phyloP scores from a whole-genome alignment of 2,113 vertebrate species.

The Numenius arquata region DNA sequence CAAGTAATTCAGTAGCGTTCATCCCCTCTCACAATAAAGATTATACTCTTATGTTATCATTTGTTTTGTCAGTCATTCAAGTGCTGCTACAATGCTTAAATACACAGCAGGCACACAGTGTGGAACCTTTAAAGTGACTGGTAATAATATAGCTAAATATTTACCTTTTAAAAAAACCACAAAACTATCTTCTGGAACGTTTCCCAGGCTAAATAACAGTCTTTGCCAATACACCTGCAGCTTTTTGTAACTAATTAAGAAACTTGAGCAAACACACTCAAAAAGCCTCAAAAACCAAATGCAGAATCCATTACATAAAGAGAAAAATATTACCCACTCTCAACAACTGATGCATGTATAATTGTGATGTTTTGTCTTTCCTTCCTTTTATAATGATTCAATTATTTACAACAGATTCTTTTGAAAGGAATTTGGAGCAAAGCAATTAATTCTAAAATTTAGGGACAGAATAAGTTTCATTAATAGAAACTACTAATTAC shows the following conservation, averaged over 20 bases:
- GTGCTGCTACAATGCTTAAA: conserved; percentile 32
- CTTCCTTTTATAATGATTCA: conserved; percentile 14
- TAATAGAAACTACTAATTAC: not conserved
- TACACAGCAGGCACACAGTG: not conserved
- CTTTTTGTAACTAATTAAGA: conserved; percentile 74
- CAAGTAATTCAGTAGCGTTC: conserved; percentile 3
- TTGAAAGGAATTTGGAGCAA: conserved; percentile 31
- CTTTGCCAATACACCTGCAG: conserved; percentile 74
- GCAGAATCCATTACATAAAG: conserved; percentile 43
- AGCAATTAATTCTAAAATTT: not conserved
- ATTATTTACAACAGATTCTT: conserved; percentile 41
- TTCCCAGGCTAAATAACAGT: conserved; percentile 38
- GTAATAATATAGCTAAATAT: conserved; percentile 67
- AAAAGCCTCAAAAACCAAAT: conserved; percentile 61
- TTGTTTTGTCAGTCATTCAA: conserved; percentile 57
- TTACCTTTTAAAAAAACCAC: conserved; percentile 28
- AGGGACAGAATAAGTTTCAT: not conserved
- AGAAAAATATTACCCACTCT: not conserved
- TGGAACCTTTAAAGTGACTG: conserved; percentile 38
- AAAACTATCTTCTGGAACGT: conserved; percentile 61
- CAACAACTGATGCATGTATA: conserved; percentile 6
- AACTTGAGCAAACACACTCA: conserved; percentile 58
- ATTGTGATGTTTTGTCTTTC: conserved; percentile 37
- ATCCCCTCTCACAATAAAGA: conserved; percentile 33
- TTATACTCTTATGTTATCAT: conserved; percentile 24